phyloP scores from a whole-genome alignment of 2,888 invertebrate species.

The Synanthedon myopaeformis region DNA sequence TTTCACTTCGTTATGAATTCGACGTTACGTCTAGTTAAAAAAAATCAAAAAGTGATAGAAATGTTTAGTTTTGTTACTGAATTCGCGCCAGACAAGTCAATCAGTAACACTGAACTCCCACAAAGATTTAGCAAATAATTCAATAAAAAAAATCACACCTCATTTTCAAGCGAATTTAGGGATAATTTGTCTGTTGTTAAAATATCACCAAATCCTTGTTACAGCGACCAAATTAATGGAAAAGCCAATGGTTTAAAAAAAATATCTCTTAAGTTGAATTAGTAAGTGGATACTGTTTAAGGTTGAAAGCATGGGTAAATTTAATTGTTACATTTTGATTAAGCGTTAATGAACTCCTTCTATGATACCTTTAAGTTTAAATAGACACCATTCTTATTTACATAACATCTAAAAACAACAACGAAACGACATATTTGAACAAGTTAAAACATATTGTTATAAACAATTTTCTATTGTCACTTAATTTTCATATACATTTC shows the following conservation, averaged over 20 bases:
- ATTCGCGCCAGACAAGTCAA: not conserved
- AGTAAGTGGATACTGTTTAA: conserved; percentile 19
- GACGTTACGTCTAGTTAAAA: too few species aligned
- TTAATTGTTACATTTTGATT: conserved; percentile 16
- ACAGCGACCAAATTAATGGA: conserved; percentile 32
- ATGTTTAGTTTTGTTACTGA: not conserved
- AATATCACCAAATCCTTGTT: conserved; percentile 43
- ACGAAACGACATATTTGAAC: not conserved
- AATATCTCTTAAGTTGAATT: conserved; percentile 18
- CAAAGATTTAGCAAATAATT: not conserved
- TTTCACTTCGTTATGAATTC: not conserved
- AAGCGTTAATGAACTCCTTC: conserved; percentile 37
- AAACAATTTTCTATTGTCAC: too few species aligned
- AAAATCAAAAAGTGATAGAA: not conserved
- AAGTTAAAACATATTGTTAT: too few species aligned
- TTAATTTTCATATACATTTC: too few species aligned
- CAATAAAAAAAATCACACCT: not conserved
- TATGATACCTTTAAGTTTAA: conserved; percentile 15
- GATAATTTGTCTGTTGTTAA: conserved; percentile 21
- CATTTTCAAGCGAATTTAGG: conserved; percentile 14
- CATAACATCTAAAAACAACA: conserved; percentile 6
- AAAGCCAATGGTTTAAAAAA: conserved; percentile 30
- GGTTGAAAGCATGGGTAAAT: conserved; percentile 32
- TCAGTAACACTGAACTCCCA: not conserved
- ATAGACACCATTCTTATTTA: conserved; percentile 21